These are phyloP conservation scores for Diabrotica balteata DNA, from an alignment of 2,888 invertebrate species.

Conservation along the genomic window DNA sequence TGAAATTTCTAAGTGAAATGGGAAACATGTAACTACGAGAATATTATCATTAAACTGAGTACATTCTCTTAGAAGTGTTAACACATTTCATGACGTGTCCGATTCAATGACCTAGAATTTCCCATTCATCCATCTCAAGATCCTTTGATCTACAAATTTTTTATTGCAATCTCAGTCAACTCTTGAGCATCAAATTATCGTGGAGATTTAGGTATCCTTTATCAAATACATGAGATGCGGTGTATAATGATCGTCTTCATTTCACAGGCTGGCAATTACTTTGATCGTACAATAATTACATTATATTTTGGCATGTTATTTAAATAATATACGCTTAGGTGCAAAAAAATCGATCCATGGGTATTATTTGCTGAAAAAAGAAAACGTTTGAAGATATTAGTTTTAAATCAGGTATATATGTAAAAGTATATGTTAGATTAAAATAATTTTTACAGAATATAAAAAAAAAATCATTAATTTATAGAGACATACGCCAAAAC, in stretches of 20 bases:
- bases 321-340: no score
- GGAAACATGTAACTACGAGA: slow-evolving; percentile 14
- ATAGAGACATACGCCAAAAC: no score
- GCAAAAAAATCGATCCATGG: no score
- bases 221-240: slow-evolving; percentile 12
- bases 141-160: slow-evolving; percentile 29
- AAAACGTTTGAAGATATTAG: no score
- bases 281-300: no score
- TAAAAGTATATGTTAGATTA: no score
- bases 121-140: slow-evolving; percentile 27
- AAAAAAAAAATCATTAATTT: no score
- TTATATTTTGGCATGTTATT: no score
- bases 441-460: no score
- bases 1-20: background rate
- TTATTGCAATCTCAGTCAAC: slow-evolving; percentile 24
- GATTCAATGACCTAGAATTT: slow-evolving; percentile 11
- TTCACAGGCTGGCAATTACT: background rate
- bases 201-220: slow-evolving; percentile 24
- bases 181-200: slow-evolving; percentile 29
- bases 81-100: slow-evolving; percentile 23
- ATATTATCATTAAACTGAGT: slow-evolving; percentile 19
- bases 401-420: no score
- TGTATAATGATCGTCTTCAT: slow-evolving; percentile 1
- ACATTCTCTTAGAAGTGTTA: slow-evolving; percentile 22
- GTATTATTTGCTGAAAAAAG: no score